phyloP scores from a whole-genome alignment of 2,888 invertebrate species.

The Altica lythri region DNA sequence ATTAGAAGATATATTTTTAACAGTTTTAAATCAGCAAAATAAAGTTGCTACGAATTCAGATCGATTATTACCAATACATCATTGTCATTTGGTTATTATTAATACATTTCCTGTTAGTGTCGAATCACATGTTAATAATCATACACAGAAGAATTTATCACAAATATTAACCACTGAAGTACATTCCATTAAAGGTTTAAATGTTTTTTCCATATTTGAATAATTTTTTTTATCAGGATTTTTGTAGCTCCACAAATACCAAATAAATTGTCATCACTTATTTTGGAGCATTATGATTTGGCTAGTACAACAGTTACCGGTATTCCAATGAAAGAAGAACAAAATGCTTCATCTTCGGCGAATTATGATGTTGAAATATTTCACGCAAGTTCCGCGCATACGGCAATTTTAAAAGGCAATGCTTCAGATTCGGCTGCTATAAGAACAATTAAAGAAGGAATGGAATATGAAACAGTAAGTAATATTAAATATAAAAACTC shows the following conservation, averaged over 20 bases:
- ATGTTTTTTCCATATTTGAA: too few species aligned
- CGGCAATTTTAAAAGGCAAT: constrained; percentile 72
- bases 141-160: constrained; percentile 72
- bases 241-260: constrained; percentile 78
- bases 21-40: constrained; percentile 81
- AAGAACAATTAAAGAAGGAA: constrained; percentile 72
- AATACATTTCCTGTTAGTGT: constrained; percentile 85
- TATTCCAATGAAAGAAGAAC: constrained; percentile 97
- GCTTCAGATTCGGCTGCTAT: constrained; percentile 67
- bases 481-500: too few species aligned
- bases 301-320: constrained; percentile 97
- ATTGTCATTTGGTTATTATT: constrained; percentile 88
- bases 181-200: constrained; percentile 75
- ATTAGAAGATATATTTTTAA: constrained; percentile 84
- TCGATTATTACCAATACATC: constrained; percentile 76
- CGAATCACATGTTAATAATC: constrained; percentile 76
- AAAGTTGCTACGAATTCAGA: constrained; percentile 67
- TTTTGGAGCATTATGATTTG: constrained; percentile 85
- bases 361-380: constrained; percentile 99
- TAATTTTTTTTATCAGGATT: too few species aligned
- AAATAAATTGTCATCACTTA: constrained; percentile 74
- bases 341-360: constrained; percentile 96
- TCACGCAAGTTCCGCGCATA: constrained; percentile 85
- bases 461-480: constrained; percentile 74
- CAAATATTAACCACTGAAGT: constrained; percentile 77